Percentiles rank a stretch among this genome's conserved stretches.
Conservation (phyloP, 2,888 invertebrate species). For the Amphimallon solstitiale region DNA sequence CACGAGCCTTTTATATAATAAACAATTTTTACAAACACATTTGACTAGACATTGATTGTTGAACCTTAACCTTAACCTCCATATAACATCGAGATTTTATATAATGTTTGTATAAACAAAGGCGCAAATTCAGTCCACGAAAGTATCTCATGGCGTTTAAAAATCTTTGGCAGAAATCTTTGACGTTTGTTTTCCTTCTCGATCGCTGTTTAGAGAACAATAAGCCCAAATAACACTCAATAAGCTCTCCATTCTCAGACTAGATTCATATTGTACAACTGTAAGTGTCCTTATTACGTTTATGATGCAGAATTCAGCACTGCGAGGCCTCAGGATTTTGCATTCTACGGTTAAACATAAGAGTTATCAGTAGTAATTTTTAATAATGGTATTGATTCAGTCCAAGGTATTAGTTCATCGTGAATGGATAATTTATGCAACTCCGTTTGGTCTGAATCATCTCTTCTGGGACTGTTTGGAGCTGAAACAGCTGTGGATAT, state of each 20-base stretch:
- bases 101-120: conserved; percentile 45
- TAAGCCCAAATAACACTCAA: too few species aligned
- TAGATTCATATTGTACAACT: too few species aligned
- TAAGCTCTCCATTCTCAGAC: too few species aligned
- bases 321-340: too few species aligned
- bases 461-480: conserved; percentile 54
- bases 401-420: conserved; percentile 53
- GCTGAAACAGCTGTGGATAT: conserved; percentile 56
- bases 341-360: not conserved
- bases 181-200: not conserved
- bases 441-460: conserved; percentile 45
- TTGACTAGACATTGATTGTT: conserved; percentile 39
- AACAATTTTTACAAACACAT: conserved; percentile 29
- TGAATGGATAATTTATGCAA: conserved; percentile 52
- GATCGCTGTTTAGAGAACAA: too few species aligned
- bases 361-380: conserved; percentile 51
- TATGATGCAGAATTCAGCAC: too few species aligned
- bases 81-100: conserved; percentile 32
- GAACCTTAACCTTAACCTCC: conserved; percentile 11
- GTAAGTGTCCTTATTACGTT: too few species aligned
- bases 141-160: conserved; percentile 49
- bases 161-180: conserved; percentile 20
- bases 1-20: conserved; percentile 40
- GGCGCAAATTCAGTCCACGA: conserved; percentile 58
- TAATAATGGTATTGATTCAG: conserved; percentile 58